Base-by-base conservation (phyloP, 2,797 vertebrate genomes). In the Staurois parvus region DNA sequence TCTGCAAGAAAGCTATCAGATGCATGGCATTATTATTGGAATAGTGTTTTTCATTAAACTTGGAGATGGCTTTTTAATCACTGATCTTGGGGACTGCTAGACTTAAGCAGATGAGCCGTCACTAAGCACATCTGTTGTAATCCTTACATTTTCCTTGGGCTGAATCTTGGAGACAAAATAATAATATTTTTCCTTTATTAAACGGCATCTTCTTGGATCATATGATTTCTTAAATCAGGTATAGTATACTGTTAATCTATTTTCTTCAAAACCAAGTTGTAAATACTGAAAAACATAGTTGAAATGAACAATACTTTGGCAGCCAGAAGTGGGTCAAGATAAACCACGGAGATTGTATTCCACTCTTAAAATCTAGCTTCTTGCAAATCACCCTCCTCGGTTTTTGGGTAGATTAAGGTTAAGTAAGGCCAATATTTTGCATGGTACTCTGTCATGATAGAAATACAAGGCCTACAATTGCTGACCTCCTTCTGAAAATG, bases 121-220 rank as follows among this genome's bases (percentile, higher is more conserved):
- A 93, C 95, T 97, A 96, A 98, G 96, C 96, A 96, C 95, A 98
- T 97, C 96, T 98, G 96, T 94, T 96, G 97, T 97, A 99, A 99
- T 99, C 97, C 93, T 76, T 93, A 94, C 95, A 95, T 96, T 96
- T 96, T 95, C 90, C 92, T 94, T 93, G 93, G 94, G 93, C 94
- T 95, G 93, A 94, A 94, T 96, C 96, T 97, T 96, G 94, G 96
- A 96, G 95, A 85, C 37, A 76, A 70, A 81, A 81, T 64, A 62
- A 81, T 81, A 72, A 81, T 81, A 91, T 92, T 89, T 93, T 93
- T 93, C 88, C 92, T 91, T 92, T 92, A 86, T 68, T 93, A 93
- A 92, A 92, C 88, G 92, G 88, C 89, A 91, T 91, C 91, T 93
- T 92, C 90, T 89, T 84, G 87, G 91, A 91, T 94, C 93, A 94